phyloP scores from a whole-genome alignment of 2,888 invertebrate species.

The Ceriagrion tenellum region DNA sequence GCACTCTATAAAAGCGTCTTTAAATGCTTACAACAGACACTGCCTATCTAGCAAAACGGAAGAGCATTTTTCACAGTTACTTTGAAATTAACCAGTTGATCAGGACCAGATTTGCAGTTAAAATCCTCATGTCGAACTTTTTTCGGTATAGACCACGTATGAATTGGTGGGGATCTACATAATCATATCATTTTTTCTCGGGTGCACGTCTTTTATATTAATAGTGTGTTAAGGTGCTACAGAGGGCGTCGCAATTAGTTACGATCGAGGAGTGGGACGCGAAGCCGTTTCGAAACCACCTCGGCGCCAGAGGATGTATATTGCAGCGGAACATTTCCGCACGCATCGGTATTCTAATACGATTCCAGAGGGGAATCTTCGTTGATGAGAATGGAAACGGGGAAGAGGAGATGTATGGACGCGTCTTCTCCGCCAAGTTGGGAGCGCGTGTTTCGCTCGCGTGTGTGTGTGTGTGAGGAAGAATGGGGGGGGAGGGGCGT shows the following conservation, averaged over 20 bases:
- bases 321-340: constrained; percentile 61
- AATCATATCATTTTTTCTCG: background rate
- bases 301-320: constrained; percentile 45
- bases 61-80: too few species aligned
- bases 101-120: too few species aligned
- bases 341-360: constrained; percentile 54
- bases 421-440: constrained; percentile 43
- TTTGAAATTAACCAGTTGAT: too few species aligned
- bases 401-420: constrained; percentile 43
- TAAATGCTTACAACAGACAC: too few species aligned
- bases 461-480: background rate
- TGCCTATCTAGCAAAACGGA: too few species aligned
- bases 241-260: background rate
- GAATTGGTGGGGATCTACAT: background rate
- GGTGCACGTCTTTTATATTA: background rate
- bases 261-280: background rate
- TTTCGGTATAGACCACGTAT: background rate
- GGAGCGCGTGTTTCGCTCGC: background rate
- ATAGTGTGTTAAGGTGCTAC: background rate
- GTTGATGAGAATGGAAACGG: constrained; percentile 60
- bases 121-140: background rate
- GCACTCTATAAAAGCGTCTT: too few species aligned
- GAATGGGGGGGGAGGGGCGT: background rate
- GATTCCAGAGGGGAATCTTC: constrained; percentile 48
- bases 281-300: background rate